Evolutionary conservation across 2,113 vertebrate genomes (phyloP).

Genomic region (Mus pahari): DNA sequence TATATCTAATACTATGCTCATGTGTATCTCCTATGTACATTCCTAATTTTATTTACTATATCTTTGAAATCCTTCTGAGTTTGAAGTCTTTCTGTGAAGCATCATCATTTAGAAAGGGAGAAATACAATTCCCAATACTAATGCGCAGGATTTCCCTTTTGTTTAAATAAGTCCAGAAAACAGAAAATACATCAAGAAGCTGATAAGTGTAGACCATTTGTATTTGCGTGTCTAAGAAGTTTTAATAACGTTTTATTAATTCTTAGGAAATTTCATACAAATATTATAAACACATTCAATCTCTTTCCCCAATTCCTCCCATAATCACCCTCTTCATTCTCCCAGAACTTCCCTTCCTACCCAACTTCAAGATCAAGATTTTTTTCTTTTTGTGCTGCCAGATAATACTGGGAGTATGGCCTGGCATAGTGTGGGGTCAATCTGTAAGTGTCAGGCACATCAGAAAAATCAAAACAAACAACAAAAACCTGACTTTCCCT

Average conservation of each 20-base stretch:
- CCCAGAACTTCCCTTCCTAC: neutral
- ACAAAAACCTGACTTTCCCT: neutral
- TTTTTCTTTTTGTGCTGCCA: neutral
- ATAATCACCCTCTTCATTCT: neutral
- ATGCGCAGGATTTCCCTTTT: neutral
- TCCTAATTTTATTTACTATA: constrained; percentile 13
- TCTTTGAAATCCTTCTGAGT: constrained; percentile 5
- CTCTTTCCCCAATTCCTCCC: neutral
- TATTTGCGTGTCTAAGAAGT: neutral
- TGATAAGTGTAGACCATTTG: neutral
- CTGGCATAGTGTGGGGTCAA: neutral
- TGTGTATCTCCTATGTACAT: neutral
- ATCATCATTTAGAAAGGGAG: constrained; percentile 5
- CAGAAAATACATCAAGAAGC: neutral
- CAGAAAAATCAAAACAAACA: neutral
- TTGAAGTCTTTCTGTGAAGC: constrained; percentile 25
- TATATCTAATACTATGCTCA: neutral
- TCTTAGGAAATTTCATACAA: neutral
- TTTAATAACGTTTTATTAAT: neutral
- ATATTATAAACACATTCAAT: neutral
- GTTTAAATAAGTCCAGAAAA: neutral
- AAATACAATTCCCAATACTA: neutral
- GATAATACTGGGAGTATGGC: neutral
- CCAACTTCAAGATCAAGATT: neutral
- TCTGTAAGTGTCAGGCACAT: neutral